phyloP scores from a whole-genome alignment of 1,140 invertebrate species.

The Drosophila auraria region DNA sequence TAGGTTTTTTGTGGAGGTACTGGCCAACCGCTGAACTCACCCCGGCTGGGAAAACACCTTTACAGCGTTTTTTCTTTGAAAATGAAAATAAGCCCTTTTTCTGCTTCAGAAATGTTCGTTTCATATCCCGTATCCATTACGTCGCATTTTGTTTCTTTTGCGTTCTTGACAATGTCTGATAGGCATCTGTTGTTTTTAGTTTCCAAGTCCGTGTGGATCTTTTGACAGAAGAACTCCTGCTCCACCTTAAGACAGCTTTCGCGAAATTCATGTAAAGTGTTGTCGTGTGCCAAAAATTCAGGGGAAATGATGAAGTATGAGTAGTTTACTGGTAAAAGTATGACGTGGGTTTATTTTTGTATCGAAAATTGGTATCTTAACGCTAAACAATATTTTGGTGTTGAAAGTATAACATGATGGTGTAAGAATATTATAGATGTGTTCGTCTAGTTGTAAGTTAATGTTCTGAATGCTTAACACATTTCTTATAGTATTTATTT shows the following conservation, averaged over 20 bases:
- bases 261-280: constrained; percentile 9
- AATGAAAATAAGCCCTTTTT: constrained; percentile 17
- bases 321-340: background rate
- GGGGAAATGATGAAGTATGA: constrained; percentile 19
- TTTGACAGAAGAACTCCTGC: constrained; percentile 16
- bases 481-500: constrained; percentile 13
- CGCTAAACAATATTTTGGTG: constrained; percentile 18
- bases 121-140: constrained; percentile 3
- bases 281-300: constrained; percentile 3
- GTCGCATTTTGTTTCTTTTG: background rate
- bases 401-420: background rate
- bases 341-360: background rate
- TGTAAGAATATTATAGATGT: constrained; percentile 11
- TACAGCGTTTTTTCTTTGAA: background rate
- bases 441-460: constrained; percentile 2
- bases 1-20: too few species aligned
- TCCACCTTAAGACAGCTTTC: constrained; percentile 17
- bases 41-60: too few species aligned
- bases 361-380: constrained; percentile 12
- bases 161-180: constrained; percentile 9
- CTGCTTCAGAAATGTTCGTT: constrained; percentile 1
- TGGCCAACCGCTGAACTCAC: too few species aligned
- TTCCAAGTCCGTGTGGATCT: background rate
- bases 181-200: constrained; percentile 9
- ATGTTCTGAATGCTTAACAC: constrained; percentile 3